Evolutionary conservation across 2,113 vertebrate genomes (phyloP), one percentile per base, ranked within the genome.

Genomic region (Pelecanus crispus): DNA sequence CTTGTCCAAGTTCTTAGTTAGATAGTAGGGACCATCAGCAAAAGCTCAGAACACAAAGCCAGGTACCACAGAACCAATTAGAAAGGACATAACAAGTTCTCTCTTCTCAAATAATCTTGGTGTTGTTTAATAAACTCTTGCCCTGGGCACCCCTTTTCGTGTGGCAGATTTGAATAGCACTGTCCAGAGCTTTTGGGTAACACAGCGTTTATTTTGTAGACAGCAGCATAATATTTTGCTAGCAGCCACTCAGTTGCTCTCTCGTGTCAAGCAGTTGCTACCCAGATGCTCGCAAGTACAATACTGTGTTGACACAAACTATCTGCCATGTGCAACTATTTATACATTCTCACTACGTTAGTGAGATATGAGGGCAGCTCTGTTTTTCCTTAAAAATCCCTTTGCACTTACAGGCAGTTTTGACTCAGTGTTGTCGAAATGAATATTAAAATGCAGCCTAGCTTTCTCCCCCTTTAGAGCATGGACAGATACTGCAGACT

Each of bases 351-450:
- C 34, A 52, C 50, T 79, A 75, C 20, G 52, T 80, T 93, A 49
- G 29, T 68, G 71, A 95, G 79, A 86, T 90, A 75, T 49, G 50
- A 97, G 83, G 93, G 66, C 52, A 53, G 77, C 66, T 95, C 78
- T 92, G 45, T 40, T 95, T 95, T 93, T 68, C 81, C 86, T 95
- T 97, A 90, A 97, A 97, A 97, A 95, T 88, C 63, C 85, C 42
- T 81, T 58, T 88, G 92, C 86, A 82, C 91, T 96, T 88, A 86
- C 86, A 88, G 87, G 83, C 59, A 82, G 81, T 81, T 97, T 97
- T 93, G 83, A 84, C 70, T 92, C 75, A 88, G 70, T 85, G 87
- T 87, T 13, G 15, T 75, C 77, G 67, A 95, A 97, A 95, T 42
- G 5, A 92, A 56, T 82, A 88, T 84, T 86, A 81, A 92, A 94